Evolutionary conservation across 2,888 invertebrate genomes (phyloP), one percentile per base, ranked within the genome.

Genomic region (Synergus umbraculus): DNA sequence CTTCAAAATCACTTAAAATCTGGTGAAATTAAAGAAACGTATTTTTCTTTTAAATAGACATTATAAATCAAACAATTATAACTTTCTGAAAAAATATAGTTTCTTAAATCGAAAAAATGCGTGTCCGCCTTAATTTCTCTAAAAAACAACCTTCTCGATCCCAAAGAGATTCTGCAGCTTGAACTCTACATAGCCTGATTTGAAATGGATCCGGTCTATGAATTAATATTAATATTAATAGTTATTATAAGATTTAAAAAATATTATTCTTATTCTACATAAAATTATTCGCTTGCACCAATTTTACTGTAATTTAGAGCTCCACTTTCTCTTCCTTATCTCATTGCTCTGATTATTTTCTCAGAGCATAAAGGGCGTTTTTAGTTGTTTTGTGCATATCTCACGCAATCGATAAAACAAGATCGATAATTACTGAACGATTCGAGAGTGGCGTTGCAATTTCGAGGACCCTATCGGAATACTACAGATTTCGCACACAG

Each of bases 401-500:
- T 44, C 18, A 13, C 1, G 2, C 18, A 22, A 46, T 67, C 67
- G 67, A 66, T 44, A 66, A 66, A 44, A 66, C 66, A 43, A 43
- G 66, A 66, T 43, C 41, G 66, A 18, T 67, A 46, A 67, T 67
- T 67, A 10, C n/a, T 10, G 12, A 66, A 66, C 46, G n/a, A 22
- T n/a, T 44, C 22, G 22, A 80, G 64, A 82, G 22, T 63, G 76
- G 60, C 49, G 73, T 65, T 65, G 76, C 73, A 87, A 86, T 86
- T 86, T 77, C 83, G 78, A 81, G 67, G 67, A 67, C 46, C 67
- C 7, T 22, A 22, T 12, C 5, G 37, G 4, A 37, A 37, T 4
- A 37, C 37, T 29, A 37, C 5, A 37, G 37, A 4, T 4, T 37
- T 37, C 10, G n/a, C 18, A 18, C 13, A 15, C 41, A 63, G 1